These are phyloP conservation scores for Hirundo rustica DNA, from an alignment of 2,797 vertebrate species.

Conservation along the genomic window DNA sequence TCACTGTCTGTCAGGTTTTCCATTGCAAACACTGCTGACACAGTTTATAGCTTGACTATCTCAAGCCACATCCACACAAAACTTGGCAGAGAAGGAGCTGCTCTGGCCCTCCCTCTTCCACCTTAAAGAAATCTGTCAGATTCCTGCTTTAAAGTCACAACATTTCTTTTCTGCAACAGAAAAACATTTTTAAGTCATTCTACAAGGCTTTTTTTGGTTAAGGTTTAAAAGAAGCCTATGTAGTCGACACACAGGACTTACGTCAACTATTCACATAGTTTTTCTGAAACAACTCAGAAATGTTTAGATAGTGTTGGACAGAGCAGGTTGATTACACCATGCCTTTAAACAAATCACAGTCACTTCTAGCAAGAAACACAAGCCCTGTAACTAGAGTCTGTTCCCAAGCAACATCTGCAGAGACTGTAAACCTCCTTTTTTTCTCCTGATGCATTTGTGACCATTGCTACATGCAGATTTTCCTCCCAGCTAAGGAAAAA, in stretches of 20 bases:
- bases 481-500: neutral
- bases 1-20: constrained; percentile 38
- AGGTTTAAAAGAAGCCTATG: neutral
- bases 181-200: neutral
- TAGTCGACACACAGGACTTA: neutral
- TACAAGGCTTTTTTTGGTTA: neutral
- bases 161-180: neutral
- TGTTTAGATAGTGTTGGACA: neutral
- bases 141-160: constrained; percentile 10
- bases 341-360: constrained; percentile 28
- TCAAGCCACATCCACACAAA: constrained; percentile 38
- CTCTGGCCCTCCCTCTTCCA: neutral
- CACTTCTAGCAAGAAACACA: neutral
- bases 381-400: neutral
- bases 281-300: neutral
- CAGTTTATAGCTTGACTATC: constrained; percentile 46
- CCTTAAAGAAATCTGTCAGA: constrained; percentile 24
- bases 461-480: neutral
- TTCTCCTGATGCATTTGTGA: neutral
- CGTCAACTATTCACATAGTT: neutral
- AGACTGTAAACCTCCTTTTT: neutral
- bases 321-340: constrained; percentile 11
- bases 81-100: constrained; percentile 30
- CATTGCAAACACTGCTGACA: constrained; percentile 32
- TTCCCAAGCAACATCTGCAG: neutral